Percentiles rank a stretch among this genome's conserved stretches.
These are phyloP conservation scores for Pachyuromys duprasi DNA, from an alignment of 2,797 vertebrate species.

Conservation along the genomic window DNA sequence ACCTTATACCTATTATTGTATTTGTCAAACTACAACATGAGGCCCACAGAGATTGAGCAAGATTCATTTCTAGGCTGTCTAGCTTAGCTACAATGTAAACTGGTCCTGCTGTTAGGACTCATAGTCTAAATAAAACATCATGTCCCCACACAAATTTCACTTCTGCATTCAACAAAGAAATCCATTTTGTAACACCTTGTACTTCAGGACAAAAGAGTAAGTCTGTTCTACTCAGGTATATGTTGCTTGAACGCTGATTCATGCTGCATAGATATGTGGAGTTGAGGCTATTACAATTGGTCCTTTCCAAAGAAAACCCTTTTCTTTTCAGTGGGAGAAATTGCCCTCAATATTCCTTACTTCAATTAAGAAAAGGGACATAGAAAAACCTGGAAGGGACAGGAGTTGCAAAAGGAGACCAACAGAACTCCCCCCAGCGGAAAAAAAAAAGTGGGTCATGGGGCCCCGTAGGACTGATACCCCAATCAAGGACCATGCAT, in stretches of 20 bases:
- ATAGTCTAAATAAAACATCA: neutral
- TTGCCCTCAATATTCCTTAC: rapidly evolving
- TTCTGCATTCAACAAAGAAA: neutral
- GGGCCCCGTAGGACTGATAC: too few species aligned
- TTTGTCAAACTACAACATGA: neutral
- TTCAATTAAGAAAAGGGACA: neutral
- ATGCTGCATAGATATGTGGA: neutral
- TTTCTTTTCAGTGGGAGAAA: neutral
- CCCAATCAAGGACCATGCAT: too few species aligned
- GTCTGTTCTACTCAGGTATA: neutral
- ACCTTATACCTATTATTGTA: neutral
- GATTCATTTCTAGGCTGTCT: neutral
- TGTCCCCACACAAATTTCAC: neutral
- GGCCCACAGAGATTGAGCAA: neutral
- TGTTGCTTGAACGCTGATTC: neutral
- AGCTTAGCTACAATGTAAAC: neutral
- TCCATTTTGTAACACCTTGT: neutral
- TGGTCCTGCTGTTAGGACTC: neutral
- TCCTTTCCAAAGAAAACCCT: neutral
- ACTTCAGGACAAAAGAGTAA: neutral
- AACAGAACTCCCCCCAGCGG: too few species aligned
- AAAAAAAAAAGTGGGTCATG: too few species aligned
- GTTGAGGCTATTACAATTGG: neutral
- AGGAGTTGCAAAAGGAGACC: too few species aligned
- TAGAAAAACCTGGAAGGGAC: too few species aligned